phyloP scores from a whole-genome alignment of 2,888 invertebrate genomes.

The Cosmopolites sordidus region DNA sequence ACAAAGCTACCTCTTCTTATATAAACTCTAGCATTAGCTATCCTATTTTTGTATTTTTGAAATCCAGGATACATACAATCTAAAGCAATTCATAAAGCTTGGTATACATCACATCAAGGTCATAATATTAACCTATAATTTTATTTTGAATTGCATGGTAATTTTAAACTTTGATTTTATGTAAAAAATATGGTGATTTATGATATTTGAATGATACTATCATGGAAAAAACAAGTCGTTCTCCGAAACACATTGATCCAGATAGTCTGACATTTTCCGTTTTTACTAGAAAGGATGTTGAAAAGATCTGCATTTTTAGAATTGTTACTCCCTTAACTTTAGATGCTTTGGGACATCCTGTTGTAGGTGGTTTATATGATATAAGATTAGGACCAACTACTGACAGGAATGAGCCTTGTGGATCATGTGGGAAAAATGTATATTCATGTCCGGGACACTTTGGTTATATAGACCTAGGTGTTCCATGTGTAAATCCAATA shows the following conservation, averaged over 20 bases:
- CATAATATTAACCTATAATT: no score
- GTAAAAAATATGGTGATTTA: no score
- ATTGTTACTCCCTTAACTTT: slow-evolving; percentile 75
- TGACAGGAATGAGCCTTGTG: slow-evolving; percentile 66
- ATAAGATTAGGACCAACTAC: slow-evolving; percentile 57
- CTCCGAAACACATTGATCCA: slow-evolving; percentile 29
- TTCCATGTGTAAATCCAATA: slow-evolving; percentile 87
- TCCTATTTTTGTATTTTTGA: no score
- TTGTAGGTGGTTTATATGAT: slow-evolving; percentile 88
- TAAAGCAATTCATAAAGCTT: no score
- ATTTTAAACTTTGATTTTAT: no score
- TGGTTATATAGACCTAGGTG: slow-evolving; percentile 87
- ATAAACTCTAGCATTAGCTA: no score
- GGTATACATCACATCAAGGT: no score
- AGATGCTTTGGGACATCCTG: slow-evolving; percentile 77
- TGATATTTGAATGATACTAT: not conserved
- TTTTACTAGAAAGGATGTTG: slow-evolving; percentile 72
- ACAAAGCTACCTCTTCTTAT: no score
- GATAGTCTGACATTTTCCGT: slow-evolving; percentile 60
- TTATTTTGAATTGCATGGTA: no score
- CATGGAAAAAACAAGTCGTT: slow-evolving; percentile 7
- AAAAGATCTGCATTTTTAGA: slow-evolving; percentile 74
- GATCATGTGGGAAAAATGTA: slow-evolving; percentile 68
- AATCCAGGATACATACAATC: no score
- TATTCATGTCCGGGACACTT: slow-evolving; percentile 85